phyloP scores from a whole-genome alignment of 2,797 vertebrate genomes.

The Aythya fuligula region DNA sequence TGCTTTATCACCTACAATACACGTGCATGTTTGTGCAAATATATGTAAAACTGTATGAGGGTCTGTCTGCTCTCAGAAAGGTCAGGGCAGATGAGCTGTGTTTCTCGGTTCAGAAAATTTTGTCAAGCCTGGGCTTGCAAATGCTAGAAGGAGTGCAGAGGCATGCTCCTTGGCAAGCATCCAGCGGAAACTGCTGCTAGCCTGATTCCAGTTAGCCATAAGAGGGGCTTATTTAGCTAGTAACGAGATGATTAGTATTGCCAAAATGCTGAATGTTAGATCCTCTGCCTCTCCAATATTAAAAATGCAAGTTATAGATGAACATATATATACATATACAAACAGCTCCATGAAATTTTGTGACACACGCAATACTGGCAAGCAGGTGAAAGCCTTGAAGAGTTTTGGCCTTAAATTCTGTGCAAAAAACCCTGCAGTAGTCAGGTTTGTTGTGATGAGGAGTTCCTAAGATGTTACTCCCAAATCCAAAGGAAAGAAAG shows the following conservation, averaged over 20 bases:
- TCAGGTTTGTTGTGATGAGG: not conserved
- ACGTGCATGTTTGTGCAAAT: rapidly evolving
- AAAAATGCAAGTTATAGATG: not conserved
- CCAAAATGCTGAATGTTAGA: not conserved
- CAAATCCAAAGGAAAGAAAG: not conserved
- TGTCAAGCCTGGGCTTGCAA: not conserved
- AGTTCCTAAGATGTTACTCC: not conserved
- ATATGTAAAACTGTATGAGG: rapidly evolving
- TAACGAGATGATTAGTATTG: rapidly evolving
- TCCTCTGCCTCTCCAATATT: not conserved
- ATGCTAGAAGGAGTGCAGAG: not conserved
- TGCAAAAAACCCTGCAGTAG: not conserved
- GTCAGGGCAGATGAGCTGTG: not conserved
- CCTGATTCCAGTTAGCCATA: not conserved
- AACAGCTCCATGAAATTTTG: not conserved
- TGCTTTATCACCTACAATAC: not conserved
- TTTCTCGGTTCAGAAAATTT: not conserved
- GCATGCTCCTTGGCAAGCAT: not conserved
- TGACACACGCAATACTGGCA: not conserved
- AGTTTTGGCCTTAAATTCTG: not conserved
- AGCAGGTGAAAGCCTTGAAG: not conserved
- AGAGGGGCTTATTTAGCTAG: not conserved
- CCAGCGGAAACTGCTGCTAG: not conserved
- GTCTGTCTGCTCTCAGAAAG: not conserved
- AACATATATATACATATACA: not conserved